A percentile compares a stretch with the other conserved stretches of the same genome.
Evolutionary conservation across 2,888 invertebrate species (phyloP).

Genomic region (Pyralis farinalis): DNA sequence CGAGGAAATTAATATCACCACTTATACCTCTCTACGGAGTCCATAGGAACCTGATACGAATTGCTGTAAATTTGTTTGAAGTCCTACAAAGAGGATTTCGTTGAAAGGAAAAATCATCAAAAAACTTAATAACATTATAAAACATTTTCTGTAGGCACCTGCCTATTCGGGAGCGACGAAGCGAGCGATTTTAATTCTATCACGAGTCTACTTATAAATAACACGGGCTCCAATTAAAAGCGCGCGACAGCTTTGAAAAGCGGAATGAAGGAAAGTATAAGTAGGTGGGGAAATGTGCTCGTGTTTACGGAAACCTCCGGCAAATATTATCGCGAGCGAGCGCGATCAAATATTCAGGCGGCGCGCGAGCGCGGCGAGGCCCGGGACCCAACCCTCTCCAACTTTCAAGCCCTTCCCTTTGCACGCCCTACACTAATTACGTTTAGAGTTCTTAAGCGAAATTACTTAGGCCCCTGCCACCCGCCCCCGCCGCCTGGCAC

Average conservation of each 20-base stretch:
- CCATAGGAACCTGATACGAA: constrained; percentile 25
- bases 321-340: constrained; percentile 79
- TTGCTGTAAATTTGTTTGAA: constrained; percentile 63
- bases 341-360: constrained; percentile 78
- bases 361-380: constrained; percentile 61
- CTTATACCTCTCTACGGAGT: no score
- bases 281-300: constrained; percentile 70
- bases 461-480: constrained; percentile 84
- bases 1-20: no score
- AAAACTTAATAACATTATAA: constrained; percentile 65
- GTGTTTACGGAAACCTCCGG: constrained; percentile 78
- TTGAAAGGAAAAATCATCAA: constrained; percentile 59
- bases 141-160: constrained; percentile 47
- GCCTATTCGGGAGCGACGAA: constrained; percentile 60
- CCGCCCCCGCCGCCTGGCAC: constrained; percentile 55
- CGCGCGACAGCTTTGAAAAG: constrained; percentile 70
- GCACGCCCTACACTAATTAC: constrained; percentile 85
- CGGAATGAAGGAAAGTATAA: constrained; percentile 66
- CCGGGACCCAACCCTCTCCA: constrained; percentile 82
- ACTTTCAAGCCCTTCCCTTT: constrained; percentile 82
- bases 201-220: constrained; percentile 74
- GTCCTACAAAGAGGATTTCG: constrained; percentile 59
- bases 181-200: constrained; percentile 76
- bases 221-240: constrained; percentile 74
- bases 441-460: constrained; percentile 86